Evolutionary conservation across 2,888 invertebrate species (phyloP).

Genomic region (Rhagium mordax): DNA sequence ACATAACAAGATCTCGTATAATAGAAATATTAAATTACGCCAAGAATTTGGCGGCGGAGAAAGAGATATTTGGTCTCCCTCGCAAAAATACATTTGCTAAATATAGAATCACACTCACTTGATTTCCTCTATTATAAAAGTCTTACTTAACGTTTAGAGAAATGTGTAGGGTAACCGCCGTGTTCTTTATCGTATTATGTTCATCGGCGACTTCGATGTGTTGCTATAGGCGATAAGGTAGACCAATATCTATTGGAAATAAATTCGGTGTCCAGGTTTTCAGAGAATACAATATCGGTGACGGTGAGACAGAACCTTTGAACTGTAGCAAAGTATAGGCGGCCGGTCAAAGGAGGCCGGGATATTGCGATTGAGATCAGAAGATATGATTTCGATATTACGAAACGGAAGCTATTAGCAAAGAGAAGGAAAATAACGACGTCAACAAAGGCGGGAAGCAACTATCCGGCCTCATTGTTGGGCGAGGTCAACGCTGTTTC

Average conservation of each 20-base stretch:
- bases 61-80: background rate
- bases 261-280: conserved; percentile 46
- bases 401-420: conserved; percentile 57
- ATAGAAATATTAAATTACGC: background rate
- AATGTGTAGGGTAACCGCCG: background rate
- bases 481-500: conserved; percentile 46
- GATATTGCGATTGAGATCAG: conserved; percentile 61
- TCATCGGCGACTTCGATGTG: conserved; percentile 9
- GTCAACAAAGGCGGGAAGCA: conserved; percentile 50
- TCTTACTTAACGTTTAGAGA: conserved; percentile 1
- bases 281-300: conserved; percentile 41
- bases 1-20: background rate
- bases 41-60: background rate
- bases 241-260: conserved; percentile 48
- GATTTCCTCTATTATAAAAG: conserved; percentile 4
- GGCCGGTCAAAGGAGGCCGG: conserved; percentile 59
- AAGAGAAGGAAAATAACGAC: conserved; percentile 63
- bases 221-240: conserved; percentile 49
- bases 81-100: conserved; percentile 1
- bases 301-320: conserved; percentile 47
- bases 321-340: conserved; percentile 48
- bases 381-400: conserved; percentile 65
- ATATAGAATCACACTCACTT: conserved; percentile 1
- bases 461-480: conserved; percentile 43
- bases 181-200: conserved; percentile 7